phyloP scores from a whole-genome alignment of 92 coral and sea anemone genomes.

The Epizoanthus rinbou region DNA sequence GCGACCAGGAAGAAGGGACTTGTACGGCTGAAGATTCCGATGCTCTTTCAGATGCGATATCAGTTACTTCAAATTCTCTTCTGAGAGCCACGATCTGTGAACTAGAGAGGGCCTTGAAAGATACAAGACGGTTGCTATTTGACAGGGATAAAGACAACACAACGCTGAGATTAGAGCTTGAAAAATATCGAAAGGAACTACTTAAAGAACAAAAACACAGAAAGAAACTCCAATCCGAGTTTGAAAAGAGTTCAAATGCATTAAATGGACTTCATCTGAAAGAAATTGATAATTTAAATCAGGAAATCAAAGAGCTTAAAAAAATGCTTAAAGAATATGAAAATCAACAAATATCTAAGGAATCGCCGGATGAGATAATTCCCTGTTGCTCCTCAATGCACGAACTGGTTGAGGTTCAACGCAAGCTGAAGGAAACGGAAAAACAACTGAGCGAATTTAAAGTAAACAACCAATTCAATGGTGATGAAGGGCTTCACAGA shows the following conservation, averaged over 20 bases:
- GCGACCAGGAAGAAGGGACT: background rate
- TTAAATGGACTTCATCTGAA: conserved; percentile 57
- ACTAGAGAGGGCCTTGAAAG: conserved; percentile 88
- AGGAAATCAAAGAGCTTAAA: conserved; percentile 68
- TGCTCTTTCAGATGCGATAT: conserved; percentile 60
- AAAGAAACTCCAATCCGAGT: conserved; percentile 62
- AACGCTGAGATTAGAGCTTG: conserved; percentile 78
- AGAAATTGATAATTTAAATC: conserved; percentile 55
- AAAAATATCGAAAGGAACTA: conserved; percentile 83
- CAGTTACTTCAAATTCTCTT: conserved; percentile 80
- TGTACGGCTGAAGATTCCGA: conserved; percentile 37
- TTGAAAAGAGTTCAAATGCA: conserved; percentile 53
- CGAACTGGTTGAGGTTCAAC: conserved; percentile 78
- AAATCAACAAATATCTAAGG: conserved; percentile 44
- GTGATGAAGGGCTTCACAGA: conserved; percentile 33
- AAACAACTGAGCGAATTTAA: conserved; percentile 68
- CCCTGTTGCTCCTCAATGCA: conserved; percentile 97
- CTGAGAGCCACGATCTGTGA: conserved; percentile 92
- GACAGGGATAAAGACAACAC: conserved; percentile 88
- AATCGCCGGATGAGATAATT: conserved; percentile 82
- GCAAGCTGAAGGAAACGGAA: conserved; percentile 74
- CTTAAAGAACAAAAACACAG: conserved; percentile 81
- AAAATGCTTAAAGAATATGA: conserved; percentile 58
- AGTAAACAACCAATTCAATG: conserved; percentile 60
- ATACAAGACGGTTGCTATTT: conserved; percentile 77